Conservation (phyloP, 1,140 invertebrate species). For the Conus betulinus region DNA sequence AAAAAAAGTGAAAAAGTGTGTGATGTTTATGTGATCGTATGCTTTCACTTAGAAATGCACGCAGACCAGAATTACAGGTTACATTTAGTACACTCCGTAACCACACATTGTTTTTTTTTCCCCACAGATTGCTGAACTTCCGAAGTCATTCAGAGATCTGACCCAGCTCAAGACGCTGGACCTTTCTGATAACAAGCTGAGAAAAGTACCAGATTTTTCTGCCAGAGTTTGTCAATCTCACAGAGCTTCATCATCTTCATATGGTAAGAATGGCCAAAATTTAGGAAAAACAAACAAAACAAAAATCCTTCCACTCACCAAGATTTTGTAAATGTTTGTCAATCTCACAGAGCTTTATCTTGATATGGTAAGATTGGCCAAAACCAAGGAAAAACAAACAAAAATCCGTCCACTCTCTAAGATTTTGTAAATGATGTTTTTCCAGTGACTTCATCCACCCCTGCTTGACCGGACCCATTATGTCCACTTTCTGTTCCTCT, state of each 20-base stretch:
- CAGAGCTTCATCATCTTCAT: slow-evolving; percentile 61
- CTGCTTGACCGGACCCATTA: too few species aligned
- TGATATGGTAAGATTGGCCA: not conserved
- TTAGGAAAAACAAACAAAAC: not conserved
- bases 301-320: too few species aligned
- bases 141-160: slow-evolving; percentile 64
- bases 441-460: too few species aligned
- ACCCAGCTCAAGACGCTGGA: slow-evolving; percentile 64
- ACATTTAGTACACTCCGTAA: too few species aligned
- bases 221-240: slow-evolving; percentile 54
- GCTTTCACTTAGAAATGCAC: too few species aligned
- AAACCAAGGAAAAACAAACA: not conserved
- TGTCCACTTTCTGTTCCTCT: too few species aligned
- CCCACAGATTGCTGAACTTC: slow-evolving; percentile 64
- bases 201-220: slow-evolving; percentile 61
- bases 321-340: not conserved
- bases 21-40: too few species aligned
- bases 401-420: too few species aligned
- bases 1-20: too few species aligned
- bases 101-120: too few species aligned
- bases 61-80: too few species aligned
- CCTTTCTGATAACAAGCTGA: slow-evolving; percentile 66
- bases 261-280: slow-evolving; percentile 45
- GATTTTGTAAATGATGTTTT: not conserved
- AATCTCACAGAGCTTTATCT: not conserved